Evolutionary conservation across 1,140 invertebrate genomes (phyloP).

Genomic region (Parapsyche elsis): DNA sequence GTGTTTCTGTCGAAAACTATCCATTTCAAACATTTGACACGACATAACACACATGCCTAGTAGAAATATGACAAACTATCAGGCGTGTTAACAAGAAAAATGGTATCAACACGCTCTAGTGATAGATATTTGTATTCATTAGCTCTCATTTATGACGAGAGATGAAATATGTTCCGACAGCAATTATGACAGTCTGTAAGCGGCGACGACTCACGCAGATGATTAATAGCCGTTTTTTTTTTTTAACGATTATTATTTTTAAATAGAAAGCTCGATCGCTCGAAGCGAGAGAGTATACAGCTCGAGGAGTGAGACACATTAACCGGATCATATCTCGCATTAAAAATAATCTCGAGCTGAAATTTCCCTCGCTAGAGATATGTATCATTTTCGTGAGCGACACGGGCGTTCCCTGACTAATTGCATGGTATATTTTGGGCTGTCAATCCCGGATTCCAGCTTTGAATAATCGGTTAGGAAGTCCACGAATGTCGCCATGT

Average conservation of each 20-base stretch:
- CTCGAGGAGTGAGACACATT: not conserved
- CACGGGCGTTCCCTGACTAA: slow-evolving; percentile 51
- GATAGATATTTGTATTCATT: not conserved
- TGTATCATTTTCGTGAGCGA: slow-evolving; percentile 27
- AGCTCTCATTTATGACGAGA: not conserved
- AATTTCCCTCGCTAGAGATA: too few relatives aligned
- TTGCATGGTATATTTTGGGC: slow-evolving; percentile 46
- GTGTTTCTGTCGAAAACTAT: too few relatives aligned
- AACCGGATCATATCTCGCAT: slow-evolving; percentile 10
- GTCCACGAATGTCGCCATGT: not conserved
- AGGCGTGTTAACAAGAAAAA: not conserved
- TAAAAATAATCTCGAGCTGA: slow-evolving; percentile 47
- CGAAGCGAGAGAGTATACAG: too few relatives aligned
- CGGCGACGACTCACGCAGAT: too few relatives aligned
- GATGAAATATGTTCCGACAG: not conserved
- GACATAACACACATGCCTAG: not conserved
- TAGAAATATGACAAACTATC: not conserved
- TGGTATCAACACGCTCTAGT: not conserved
- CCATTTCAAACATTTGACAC: not conserved
- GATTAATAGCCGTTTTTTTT: too few relatives aligned
- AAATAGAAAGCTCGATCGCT: too few relatives aligned
- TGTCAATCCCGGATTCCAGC: slow-evolving; percentile 49
- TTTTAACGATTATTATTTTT: too few relatives aligned
- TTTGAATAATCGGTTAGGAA: not conserved
- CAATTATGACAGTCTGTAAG: not conserved